Conservation (phyloP, 2,113 vertebrate genomes). For the Oophaga pumilio region DNA sequence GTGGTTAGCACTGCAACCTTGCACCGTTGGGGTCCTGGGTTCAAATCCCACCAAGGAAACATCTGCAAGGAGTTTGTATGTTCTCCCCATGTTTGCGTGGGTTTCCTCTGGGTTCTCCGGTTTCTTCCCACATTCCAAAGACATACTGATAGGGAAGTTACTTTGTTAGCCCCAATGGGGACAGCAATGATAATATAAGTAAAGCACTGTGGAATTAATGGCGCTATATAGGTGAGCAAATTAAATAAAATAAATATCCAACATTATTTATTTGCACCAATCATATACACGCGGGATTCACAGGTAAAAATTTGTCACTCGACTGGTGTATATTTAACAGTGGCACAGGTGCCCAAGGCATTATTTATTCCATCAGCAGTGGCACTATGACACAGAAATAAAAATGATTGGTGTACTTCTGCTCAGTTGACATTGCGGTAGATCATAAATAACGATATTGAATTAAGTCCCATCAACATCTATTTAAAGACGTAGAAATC, state of each 20-base stretch:
- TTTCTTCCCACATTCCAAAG: too few species aligned
- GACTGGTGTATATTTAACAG: background rate
- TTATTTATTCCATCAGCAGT: background rate
- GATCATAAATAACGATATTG: background rate
- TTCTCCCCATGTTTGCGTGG: too few species aligned
- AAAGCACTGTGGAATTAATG: too few species aligned
- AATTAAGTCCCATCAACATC: background rate
- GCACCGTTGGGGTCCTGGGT: too few species aligned
- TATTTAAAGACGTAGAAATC: background rate
- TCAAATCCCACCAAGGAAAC: too few species aligned
- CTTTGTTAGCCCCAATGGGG: too few species aligned
- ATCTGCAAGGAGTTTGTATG: too few species aligned
- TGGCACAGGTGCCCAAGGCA: background rate
- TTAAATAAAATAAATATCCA: background rate
- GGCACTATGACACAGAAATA: background rate
- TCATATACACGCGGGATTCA: background rate
- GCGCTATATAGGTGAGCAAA: too few species aligned
- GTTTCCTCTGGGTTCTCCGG: too few species aligned
- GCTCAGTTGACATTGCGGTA: background rate
- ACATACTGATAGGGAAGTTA: too few species aligned
- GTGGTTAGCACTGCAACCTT: too few species aligned
- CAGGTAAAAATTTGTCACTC: background rate
- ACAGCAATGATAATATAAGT: too few species aligned
- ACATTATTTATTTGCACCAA: background rate
- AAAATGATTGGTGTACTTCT: background rate